Evolutionary conservation across 2,113 vertebrate genomes (phyloP), one percentile per base, ranked within the genome.

Genomic region (Colinus virginianus): DNA sequence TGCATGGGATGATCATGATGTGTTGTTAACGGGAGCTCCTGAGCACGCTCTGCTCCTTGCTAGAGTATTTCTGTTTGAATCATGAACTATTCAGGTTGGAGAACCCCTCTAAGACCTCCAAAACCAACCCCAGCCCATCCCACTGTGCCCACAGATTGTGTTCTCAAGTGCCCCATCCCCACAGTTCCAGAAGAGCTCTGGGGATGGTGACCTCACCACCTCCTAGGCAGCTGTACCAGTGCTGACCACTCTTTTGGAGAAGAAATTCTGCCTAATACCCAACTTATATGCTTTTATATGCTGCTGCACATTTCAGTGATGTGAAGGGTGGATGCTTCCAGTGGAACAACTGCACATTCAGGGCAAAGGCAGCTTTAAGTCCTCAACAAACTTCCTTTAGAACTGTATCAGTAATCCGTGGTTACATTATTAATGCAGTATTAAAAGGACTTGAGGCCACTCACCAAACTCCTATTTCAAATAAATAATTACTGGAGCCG

Each of bases 401-500:
- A 53, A n/a, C 38, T 28, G 68, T 38, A 30, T 26, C 63, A 3
- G 74, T 46, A 72, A 90, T 56, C 87, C 38, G 0, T 14, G n/a
- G 74, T 20, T 80, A 18, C 78, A 13, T 68, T 84, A 62, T 87
- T 80, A 87, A 80, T 26, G 64, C 16, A 3, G 51, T 13, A 58
- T 68, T 77, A 63, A 74, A 79, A 85, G 76, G 88, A 82, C 88
- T 84, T 3, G 34, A 53, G 80, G 88, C 80, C 84, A 70, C 91
- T 78, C 88, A 59, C 66, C 76, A 78, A 84, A 88, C 66, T 82
- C 70, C 79, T 85, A 45, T 93, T 93, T 85, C 94, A 88, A 90
- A 61, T 82, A 93, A 85, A 90, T 90, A 95, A 95, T 93, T 90
- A 69, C 84, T 56, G 62, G 76, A 68, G 91, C 91, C 61, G 5